These are phyloP conservation scores for Luidia sarsii DNA, from an alignment of 53 echinoderm and acorn worm species.

Conservation along the genomic window DNA sequence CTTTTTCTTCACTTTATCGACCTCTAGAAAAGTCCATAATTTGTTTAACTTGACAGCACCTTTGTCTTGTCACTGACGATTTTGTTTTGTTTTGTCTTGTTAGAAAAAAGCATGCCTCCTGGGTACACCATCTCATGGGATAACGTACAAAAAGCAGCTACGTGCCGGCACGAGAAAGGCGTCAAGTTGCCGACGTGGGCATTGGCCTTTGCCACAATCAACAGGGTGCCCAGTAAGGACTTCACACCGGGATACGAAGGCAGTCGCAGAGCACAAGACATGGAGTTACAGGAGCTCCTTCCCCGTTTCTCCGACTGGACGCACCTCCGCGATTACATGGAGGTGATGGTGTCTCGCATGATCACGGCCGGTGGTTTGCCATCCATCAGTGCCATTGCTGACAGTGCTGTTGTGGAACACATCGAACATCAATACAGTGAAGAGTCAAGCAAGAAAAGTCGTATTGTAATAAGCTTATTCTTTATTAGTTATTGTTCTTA, in stretches of 20 bases:
- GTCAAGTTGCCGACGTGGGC: not conserved
- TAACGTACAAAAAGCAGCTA: slow-evolving; percentile 3
- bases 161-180: too few relatives aligned
- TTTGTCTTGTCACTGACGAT: too few relatives aligned
- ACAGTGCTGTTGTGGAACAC: not conserved
- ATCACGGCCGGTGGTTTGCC: not conserved
- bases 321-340: not conserved
- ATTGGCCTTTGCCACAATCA: not conserved
- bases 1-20: too few relatives aligned
- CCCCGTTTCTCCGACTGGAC: not conserved
- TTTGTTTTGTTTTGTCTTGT: too few relatives aligned
- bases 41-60: too few relatives aligned
- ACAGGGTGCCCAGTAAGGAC: not conserved
- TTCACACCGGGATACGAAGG: not conserved
- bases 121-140: slow-evolving; percentile 1
- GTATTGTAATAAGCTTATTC: too few relatives aligned
- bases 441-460: not conserved
- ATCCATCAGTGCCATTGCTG: not conserved
- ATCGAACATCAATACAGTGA: slow-evolving; percentile 6
- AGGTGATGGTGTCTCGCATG: not conserved
- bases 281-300: not conserved
- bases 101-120: too few relatives aligned
- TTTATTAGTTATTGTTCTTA: too few relatives aligned
- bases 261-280: not conserved
- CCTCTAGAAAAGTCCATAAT: too few relatives aligned